Evolutionary conservation across 2,888 invertebrate species (phyloP).

Genomic region (Ornithoptera priamus): DNA sequence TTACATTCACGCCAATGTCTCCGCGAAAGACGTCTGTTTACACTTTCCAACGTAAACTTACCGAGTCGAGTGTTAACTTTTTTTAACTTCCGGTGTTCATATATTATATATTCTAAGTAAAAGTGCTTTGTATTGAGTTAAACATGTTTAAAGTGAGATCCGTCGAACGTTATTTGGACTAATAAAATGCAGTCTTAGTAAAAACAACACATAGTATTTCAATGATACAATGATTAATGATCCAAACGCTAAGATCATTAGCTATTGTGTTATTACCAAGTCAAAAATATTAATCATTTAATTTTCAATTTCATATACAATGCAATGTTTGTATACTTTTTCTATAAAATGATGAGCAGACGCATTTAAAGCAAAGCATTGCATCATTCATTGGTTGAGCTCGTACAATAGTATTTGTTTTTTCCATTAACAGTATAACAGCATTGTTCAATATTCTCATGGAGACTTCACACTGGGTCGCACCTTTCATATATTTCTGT

Average conservation of each 20-base stretch:
- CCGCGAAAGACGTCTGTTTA: constrained; percentile 19
- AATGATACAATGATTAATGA: no score
- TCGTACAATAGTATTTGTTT: constrained; percentile 17
- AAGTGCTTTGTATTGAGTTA: background rate
- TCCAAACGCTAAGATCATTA: no score
- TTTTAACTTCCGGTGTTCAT: constrained; percentile 16
- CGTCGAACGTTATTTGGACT: background rate
- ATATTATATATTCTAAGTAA: background rate
- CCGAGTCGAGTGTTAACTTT: constrained; percentile 9
- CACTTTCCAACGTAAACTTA: constrained; percentile 13
- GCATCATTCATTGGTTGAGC: constrained; percentile 4
- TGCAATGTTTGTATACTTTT: background rate
- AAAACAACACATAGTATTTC: no score
- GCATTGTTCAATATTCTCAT: constrained; percentile 9
- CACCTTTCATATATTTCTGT: background rate
- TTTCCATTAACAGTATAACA: background rate
- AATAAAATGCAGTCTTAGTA: no score
- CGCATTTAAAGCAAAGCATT: constrained; percentile 12
- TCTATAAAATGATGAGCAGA: background rate
- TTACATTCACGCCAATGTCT: constrained; percentile 18
- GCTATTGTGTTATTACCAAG: no score
- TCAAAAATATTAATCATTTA: no score
- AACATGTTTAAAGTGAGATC: background rate
- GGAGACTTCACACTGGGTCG: background rate
- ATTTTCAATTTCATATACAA: background rate